Evolutionary conservation across 2,113 vertebrate genomes (phyloP), one percentile per base, ranked within the genome.

Genomic region (Cromileptes altivelis): DNA sequence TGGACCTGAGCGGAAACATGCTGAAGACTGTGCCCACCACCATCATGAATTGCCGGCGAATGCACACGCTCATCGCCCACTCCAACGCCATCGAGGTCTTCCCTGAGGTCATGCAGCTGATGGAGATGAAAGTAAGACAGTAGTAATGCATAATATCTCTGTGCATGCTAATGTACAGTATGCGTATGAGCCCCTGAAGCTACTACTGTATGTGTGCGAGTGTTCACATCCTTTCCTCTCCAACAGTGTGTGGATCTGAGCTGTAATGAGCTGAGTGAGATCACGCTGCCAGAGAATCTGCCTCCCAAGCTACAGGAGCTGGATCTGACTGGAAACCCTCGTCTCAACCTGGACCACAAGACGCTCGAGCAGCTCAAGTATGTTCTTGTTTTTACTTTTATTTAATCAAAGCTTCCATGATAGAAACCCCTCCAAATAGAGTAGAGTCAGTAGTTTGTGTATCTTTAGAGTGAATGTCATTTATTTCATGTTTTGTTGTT

Each of bases 11-110:
- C 49, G 98, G 98, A 63, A 99, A 99, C 94, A 97, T 97, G 86
- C 95, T 99, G 92, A 99, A 99, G 93, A 97, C 98, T n/a, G 94
- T 99, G 88, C 98, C 98, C 56, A 99, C 98, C 21, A 99, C 98
- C 14, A 97, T 99, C 88, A 94, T 97, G 94, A 98, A 96, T 90
- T 99, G 98, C 90, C 93, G 96, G 47, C 97, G 97, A 52, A 96
- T 99, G 98, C 98, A 99, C 91, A 99, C 98, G 0, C 96, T 99
- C 85, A 96, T 97, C 45, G 98, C 98, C 62, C 98, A 99, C 92
- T 99, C 98, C 87, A 99, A 99, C 84, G 96, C 97, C 92, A 97
- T 99, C 0, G 97, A 99, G 92, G 97, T 98, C 92, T 99, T 99
- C 70, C 98, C 98, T 3, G 98, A 99, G 91, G 98, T 99, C 83